These are phyloP conservation scores for Sylvicapra grimmia DNA, from an alignment of 2,113 vertebrate species.

Conservation along the genomic window DNA sequence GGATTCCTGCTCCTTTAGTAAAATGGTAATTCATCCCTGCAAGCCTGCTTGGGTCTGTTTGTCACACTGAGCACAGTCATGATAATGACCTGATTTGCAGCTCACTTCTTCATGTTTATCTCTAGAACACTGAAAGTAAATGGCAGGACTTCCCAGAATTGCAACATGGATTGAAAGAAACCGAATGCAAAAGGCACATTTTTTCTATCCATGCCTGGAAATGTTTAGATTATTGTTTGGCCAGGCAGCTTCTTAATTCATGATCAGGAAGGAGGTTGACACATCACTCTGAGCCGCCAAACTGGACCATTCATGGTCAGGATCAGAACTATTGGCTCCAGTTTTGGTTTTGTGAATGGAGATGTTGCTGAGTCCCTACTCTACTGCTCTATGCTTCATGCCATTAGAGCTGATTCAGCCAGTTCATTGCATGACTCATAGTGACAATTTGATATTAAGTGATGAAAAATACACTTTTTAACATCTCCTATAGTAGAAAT, in stretches of 20 bases:
- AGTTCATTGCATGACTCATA: background rate
- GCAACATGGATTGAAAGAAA: background rate
- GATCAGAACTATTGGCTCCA: background rate
- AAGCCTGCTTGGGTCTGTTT: background rate
- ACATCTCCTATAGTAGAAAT: background rate
- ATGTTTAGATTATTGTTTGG: background rate
- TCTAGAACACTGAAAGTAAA: background rate
- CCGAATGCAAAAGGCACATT: background rate
- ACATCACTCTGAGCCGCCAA: background rate
- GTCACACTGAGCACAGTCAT: background rate
- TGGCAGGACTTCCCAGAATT: background rate
- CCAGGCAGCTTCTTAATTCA: background rate
- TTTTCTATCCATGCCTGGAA: background rate
- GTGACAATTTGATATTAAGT: background rate
- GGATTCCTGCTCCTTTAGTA: background rate
- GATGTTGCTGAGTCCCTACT: background rate
- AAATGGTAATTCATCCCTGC: background rate
- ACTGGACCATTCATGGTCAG: background rate
- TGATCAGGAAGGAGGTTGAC: constrained; percentile 10
- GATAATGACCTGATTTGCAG: background rate
- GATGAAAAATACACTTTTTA: background rate
- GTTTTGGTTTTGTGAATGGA: background rate
- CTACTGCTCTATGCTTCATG: background rate
- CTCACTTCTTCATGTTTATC: background rate
- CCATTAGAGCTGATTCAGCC: constrained; percentile 11